phyloP scores from a whole-genome alignment of 2,888 invertebrate species.

The Chrysolina haemoptera region DNA sequence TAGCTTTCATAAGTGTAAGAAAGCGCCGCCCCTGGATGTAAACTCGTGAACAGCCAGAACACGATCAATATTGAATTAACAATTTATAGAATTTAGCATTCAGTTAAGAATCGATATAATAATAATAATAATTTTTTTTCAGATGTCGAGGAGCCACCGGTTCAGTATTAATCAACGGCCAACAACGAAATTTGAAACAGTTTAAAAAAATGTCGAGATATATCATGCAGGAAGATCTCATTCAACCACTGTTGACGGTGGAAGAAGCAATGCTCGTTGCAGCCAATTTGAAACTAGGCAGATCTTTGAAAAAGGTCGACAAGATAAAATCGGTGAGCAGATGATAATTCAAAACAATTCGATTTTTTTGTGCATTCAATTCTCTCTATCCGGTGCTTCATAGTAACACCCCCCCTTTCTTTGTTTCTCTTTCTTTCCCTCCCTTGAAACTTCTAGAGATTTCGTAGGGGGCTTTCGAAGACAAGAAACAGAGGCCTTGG shows the following conservation, averaged over 20 bases:
- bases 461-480: too few species aligned
- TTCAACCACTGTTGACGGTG: conserved; percentile 90
- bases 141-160: conserved; percentile 82
- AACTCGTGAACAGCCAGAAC: too few species aligned
- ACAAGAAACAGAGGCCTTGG: too few species aligned
- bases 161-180: conserved; percentile 84
- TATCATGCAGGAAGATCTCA: conserved; percentile 94
- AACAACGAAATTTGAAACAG: conserved; percentile 80
- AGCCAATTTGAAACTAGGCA: conserved; percentile 89
- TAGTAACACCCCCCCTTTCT: too few species aligned
- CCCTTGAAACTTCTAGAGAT: too few species aligned
- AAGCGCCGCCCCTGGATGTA: too few species aligned
- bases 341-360: neutral
- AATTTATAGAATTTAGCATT: neutral
- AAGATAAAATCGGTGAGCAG: conserved; percentile 81
- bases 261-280: conserved; percentile 91
- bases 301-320: conserved; percentile 73
- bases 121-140: conserved; percentile 42
- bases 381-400: too few species aligned
- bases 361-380: too few species aligned
- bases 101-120: neutral
- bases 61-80: too few species aligned
- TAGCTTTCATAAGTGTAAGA: too few species aligned
- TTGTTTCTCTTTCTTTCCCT: too few species aligned
- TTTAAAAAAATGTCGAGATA: conserved; percentile 93